phyloP scores from a whole-genome alignment of 2,113 vertebrate genomes.

The Miniopterus natalensis region DNA sequence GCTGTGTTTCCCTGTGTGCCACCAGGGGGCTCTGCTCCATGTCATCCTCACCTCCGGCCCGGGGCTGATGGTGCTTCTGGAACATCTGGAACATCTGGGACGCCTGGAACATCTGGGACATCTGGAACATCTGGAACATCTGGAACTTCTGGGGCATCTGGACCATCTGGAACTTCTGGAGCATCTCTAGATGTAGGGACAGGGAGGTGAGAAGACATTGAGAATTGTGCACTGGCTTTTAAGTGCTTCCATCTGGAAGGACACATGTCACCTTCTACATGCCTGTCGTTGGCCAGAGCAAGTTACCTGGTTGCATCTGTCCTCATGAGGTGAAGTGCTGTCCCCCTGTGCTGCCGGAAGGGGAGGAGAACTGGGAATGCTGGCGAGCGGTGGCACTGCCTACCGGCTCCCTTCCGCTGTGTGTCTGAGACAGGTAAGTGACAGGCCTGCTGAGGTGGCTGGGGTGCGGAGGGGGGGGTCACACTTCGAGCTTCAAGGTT shows the following conservation, averaged over 20 bases:
- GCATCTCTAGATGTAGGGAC: not conserved
- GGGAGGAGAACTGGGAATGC: not conserved
- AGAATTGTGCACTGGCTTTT: not conserved
- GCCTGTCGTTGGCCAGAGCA: not conserved
- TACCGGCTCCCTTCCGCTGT: not conserved
- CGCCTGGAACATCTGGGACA: too few relatives aligned
- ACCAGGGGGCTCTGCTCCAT: not conserved
- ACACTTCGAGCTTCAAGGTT: not conserved
- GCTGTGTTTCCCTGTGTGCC: fast-evolving
- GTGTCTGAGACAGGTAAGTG: not conserved
- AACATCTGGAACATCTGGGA: too few relatives aligned
- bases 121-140: too few relatives aligned
- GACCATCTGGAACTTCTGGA: too few relatives aligned
- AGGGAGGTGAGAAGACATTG: not conserved
- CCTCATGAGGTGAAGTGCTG: not conserved
- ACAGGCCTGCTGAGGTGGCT: not conserved
- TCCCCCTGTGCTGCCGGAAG: not conserved
- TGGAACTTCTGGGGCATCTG: too few relatives aligned
- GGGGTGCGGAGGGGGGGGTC: fast-evolving
- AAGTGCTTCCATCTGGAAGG: not conserved
- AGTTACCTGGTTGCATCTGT: not conserved
- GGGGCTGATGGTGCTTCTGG: not conserved
- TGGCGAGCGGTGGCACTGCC: not conserved
- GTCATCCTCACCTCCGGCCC: not conserved
- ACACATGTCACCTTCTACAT: fast-evolving